Conservation (phyloP, 2,888 invertebrate genomes). For the Caenorhabditis sulstoni region DNA sequence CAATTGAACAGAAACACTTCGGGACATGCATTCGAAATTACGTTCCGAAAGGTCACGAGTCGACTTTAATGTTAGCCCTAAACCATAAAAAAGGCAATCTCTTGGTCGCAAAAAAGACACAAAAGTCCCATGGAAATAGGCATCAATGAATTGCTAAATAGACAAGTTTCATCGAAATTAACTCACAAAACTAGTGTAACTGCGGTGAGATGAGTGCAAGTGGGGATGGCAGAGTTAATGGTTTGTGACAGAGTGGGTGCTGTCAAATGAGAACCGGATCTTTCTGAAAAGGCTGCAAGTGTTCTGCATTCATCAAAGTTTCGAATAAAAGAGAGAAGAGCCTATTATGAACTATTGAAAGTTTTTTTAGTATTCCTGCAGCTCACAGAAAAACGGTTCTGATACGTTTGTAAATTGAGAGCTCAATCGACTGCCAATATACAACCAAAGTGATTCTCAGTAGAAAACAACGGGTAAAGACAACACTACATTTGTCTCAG, state of each 20-base stretch:
- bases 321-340: too few species aligned
- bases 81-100: slow-evolving; percentile 47
- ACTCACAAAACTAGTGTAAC: slow-evolving; percentile 19
- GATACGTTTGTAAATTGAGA: too few species aligned
- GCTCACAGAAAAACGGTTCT: too few species aligned
- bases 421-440: too few species aligned
- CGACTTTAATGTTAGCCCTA: slow-evolving; percentile 45
- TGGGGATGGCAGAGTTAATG: slow-evolving; percentile 38
- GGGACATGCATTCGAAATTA: slow-evolving; percentile 52
- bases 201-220: slow-evolving; percentile 25
- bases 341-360: too few species aligned
- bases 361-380: too few species aligned
- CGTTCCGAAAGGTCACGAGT: slow-evolving; percentile 57
- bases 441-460: too few species aligned
- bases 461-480: too few species aligned
- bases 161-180: slow-evolving; percentile 32
- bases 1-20: slow-evolving; percentile 50
- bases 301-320: not conserved
- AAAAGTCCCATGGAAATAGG: not conserved
- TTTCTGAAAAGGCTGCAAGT: slow-evolving; percentile 13
- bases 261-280: slow-evolving; percentile 35
- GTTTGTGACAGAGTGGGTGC: slow-evolving; percentile 35
- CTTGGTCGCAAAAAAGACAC: slow-evolving; percentile 27
- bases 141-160: slow-evolving; percentile 27
- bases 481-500: too few species aligned